A percentile compares a stretch with the other conserved stretches of the same genome.
Conservation (phyloP, 1,140 invertebrate species). For the Megalonaias nervosa region DNA sequence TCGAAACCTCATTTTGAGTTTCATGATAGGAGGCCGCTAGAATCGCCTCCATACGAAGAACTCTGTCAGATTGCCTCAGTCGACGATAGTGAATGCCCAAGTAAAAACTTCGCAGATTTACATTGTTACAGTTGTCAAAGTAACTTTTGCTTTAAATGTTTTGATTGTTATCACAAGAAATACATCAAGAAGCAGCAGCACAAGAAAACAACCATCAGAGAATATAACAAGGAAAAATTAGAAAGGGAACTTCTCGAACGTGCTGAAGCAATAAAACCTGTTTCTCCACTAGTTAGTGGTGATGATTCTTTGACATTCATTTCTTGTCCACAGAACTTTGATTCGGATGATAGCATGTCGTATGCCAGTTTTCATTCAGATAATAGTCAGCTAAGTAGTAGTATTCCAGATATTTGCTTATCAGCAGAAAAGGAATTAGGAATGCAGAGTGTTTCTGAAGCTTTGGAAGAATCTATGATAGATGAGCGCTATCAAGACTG, state of each 20-base stretch:
- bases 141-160: slow-evolving; percentile 68
- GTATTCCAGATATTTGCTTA: slow-evolving; percentile 53
- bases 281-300: slow-evolving; percentile 49
- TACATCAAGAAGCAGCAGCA: slow-evolving; percentile 46
- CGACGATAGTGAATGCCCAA: slow-evolving; percentile 51
- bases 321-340: slow-evolving; percentile 55
- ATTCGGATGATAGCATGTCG: slow-evolving; percentile 42
- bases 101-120: slow-evolving; percentile 69
- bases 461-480: slow-evolving; percentile 40
- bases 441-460: slow-evolving; percentile 32
- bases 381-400: slow-evolving; percentile 42
- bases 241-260: slow-evolving; percentile 15
- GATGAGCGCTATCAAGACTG: slow-evolving; percentile 43
- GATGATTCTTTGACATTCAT: slow-evolving; percentile 61
- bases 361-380: slow-evolving; percentile 52
- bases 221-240: slow-evolving; percentile 42
- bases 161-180: slow-evolving; percentile 59
- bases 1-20: slow-evolving; percentile 60
- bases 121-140: slow-evolving; percentile 66
- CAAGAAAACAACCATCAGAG: slow-evolving; percentile 49
- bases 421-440: slow-evolving; percentile 29
- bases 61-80: slow-evolving; percentile 61
- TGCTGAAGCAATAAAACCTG: slow-evolving; percentile 48
- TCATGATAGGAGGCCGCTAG: slow-evolving; percentile 62
- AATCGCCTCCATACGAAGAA: slow-evolving; percentile 47